Evolutionary conservation across 2,113 vertebrate species (phyloP).

Genomic region (Callipepla californica): DNA sequence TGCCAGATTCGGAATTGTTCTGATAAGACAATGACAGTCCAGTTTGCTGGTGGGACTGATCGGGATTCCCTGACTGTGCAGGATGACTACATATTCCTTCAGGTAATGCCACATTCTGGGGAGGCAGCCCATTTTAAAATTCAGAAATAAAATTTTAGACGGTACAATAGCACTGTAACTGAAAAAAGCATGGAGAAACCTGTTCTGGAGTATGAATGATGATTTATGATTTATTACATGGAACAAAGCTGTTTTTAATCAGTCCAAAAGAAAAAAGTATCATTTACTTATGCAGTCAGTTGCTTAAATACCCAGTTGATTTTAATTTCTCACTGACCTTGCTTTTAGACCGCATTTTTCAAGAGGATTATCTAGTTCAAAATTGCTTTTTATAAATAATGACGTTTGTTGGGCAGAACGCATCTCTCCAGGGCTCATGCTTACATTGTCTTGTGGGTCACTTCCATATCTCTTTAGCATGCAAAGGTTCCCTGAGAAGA

Average conservation of each 20-base stretch:
- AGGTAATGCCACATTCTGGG: constrained; percentile 79
- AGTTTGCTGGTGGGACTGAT: constrained; percentile 88
- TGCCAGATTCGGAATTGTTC: constrained; percentile 93
- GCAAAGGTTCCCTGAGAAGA: background rate
- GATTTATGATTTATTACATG: background rate
- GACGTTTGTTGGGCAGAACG: background rate
- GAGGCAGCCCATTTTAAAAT: background rate
- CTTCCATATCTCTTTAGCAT: background rate
- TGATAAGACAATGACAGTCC: constrained; percentile 80
- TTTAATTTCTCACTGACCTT: background rate
- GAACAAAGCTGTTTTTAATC: background rate
- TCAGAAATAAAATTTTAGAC: background rate
- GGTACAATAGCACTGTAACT: background rate
- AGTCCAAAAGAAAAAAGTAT: background rate
- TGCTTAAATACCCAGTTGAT: background rate
- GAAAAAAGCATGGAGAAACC: background rate
- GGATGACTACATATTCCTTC: constrained; percentile 93
- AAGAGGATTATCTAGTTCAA: background rate
- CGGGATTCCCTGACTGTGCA: constrained; percentile 90
- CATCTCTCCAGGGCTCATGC: background rate
- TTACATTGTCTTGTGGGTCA: background rate
- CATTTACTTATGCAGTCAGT: background rate
- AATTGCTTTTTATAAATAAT: background rate
- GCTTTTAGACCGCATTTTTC: background rate
- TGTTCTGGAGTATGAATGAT: background rate